Conservation (phyloP, 2,888 invertebrate species). For the Drosophila setosimentum region DNA sequence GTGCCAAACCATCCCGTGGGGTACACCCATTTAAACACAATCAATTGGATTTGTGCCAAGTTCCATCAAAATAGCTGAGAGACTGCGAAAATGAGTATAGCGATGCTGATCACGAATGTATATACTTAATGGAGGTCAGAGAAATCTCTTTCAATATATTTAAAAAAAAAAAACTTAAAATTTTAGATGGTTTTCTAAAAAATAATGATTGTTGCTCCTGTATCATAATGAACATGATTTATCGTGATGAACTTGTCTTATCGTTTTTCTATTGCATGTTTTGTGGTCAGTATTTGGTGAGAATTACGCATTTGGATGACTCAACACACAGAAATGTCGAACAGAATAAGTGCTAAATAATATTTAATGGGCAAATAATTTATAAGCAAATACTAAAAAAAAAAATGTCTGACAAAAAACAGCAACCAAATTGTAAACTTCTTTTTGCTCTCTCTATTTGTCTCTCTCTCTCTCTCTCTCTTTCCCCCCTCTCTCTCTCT, state of each 20-base stretch:
- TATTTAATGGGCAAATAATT: conserved; percentile 45
- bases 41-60: neutral
- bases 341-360: conserved; percentile 34
- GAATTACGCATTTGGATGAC: conserved; percentile 18
- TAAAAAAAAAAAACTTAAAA: neutral
- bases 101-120: neutral
- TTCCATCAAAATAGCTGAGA: neutral
- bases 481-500: neutral
- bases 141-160: neutral
- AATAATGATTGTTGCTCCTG: neutral
- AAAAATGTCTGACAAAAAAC: neutral
- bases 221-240: neutral
- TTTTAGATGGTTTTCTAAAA: neutral
- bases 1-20: conserved; percentile 45
- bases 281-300: neutral
- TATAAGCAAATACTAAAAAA: conserved; percentile 24
- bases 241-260: neutral
- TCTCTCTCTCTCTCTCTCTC: neutral
- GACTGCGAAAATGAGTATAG: neutral
- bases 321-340: conserved; percentile 39
- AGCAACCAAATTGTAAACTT: conserved; percentile 15
- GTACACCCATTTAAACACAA: neutral
- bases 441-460: neutral
- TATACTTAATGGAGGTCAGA: neutral
- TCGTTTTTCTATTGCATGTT: neutral